These are phyloP conservation scores for Marmota flaviventris DNA, from an alignment of 2,113 vertebrate species.

Conservation along the genomic window DNA sequence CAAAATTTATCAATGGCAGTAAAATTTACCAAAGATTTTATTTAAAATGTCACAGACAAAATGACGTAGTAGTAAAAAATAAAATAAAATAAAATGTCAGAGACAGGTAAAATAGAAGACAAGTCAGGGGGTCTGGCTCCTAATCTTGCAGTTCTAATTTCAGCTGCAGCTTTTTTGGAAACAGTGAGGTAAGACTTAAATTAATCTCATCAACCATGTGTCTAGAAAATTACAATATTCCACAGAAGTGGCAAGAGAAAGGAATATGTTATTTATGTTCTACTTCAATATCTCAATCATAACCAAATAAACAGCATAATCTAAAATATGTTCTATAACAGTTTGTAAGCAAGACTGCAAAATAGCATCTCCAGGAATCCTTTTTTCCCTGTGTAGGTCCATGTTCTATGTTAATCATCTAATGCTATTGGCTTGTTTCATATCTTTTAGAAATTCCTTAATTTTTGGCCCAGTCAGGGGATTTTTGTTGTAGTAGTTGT, in stretches of 20 bases:
- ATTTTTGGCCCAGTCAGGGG: neutral
- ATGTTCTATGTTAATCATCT: neutral
- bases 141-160: neutral
- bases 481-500: too few species aligned
- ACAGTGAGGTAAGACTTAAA: neutral
- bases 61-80: too few species aligned
- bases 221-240: neutral
- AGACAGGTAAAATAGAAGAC: neutral
- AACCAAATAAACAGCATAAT: neutral
- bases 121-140: neutral
- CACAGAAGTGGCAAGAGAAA: neutral
- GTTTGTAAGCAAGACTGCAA: neutral
- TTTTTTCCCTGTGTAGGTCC: neutral
- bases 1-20: neutral
- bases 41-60: neutral
- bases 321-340: neutral
- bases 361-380: neutral
- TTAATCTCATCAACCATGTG: neutral
- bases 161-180: neutral
- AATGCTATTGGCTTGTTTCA: neutral
- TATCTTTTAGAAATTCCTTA: slow-evolving; percentile 7
- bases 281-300: neutral
- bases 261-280: neutral
- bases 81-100: neutral
- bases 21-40: neutral